Evolutionary conservation across 2,113 vertebrate genomes (phyloP).

Genomic region (Electrona antarctica): DNA sequence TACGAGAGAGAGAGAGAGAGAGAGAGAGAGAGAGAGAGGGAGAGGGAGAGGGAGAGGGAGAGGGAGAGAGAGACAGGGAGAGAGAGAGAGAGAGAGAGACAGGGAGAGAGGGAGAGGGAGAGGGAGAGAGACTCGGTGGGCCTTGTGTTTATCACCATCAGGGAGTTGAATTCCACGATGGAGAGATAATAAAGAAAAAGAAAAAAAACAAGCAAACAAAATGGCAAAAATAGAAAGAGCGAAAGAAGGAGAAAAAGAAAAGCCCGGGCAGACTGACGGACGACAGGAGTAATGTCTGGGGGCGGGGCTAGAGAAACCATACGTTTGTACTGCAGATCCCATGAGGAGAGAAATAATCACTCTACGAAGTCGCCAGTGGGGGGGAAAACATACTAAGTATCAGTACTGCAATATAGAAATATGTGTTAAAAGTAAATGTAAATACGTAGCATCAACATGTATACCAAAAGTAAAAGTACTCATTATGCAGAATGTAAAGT

Average conservation of each 20-base stretch:
- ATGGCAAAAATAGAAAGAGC: conserved; percentile 76
- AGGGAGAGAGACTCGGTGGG: conserved; percentile 46
- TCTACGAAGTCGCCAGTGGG: too few relatives aligned
- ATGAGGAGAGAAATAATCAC: too few relatives aligned
- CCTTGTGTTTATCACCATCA: conserved; percentile 71
- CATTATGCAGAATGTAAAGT: too few relatives aligned
- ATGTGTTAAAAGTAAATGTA: too few relatives aligned
- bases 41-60: conserved; percentile 41
- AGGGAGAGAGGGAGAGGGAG: conserved; percentile 42
- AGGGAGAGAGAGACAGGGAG: conserved; percentile 46
- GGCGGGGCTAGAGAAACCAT: conserved; percentile 19
- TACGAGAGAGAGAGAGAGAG: conserved; percentile 1
- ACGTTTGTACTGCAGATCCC: conserved; percentile 19
- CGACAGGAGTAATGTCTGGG: conserved; percentile 45
- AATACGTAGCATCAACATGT: too few relatives aligned
- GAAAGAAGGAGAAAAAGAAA: conserved; percentile 53
- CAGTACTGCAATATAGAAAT: too few relatives aligned
- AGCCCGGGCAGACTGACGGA: conserved; percentile 67
- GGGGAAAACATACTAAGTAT: too few relatives aligned
- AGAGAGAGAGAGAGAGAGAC: conserved; percentile 39
- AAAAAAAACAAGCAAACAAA: conserved; percentile 76
- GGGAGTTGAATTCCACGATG: conserved; percentile 77
- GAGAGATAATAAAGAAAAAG: conserved; percentile 69
- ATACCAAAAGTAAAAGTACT: too few relatives aligned
- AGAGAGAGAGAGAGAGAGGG: conserved; percentile 26